These are phyloP conservation scores for Pitangus sulphuratus DNA, from an alignment of 2,797 vertebrate genomes.

Conservation along the genomic window DNA sequence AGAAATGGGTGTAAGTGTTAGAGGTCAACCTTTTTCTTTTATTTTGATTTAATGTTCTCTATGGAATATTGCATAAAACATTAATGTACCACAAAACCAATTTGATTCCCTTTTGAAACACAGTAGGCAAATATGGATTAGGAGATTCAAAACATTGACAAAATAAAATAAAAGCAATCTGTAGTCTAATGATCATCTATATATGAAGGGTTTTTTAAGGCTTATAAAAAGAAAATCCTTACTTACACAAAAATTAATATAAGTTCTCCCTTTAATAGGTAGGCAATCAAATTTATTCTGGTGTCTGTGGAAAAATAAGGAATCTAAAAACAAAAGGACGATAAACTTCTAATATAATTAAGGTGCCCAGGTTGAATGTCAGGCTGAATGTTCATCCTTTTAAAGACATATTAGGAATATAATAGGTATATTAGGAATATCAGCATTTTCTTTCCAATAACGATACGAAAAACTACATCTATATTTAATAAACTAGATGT, in stretches of 20 bases:
- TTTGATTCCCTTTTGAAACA: constrained; percentile 57
- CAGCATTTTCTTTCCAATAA: neutral
- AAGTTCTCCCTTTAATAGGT: neutral
- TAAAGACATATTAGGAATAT: neutral
- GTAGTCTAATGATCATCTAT: neutral
- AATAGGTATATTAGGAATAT: neutral
- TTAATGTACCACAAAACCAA: constrained; percentile 60
- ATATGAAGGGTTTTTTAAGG: neutral
- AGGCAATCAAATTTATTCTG: neutral
- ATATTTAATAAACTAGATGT: neutral
- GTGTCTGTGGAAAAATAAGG: neutral
- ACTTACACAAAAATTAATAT: neutral
- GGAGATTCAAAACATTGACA: constrained; percentile 26
- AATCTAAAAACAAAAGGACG: neutral
- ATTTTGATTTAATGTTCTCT: constrained; percentile 73
- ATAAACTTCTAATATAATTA: neutral
- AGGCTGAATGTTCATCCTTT: neutral
- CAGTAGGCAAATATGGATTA: constrained; percentile 40
- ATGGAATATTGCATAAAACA: constrained; percentile 67
- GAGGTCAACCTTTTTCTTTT: constrained; percentile 68
- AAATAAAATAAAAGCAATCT: constrained; percentile 24
- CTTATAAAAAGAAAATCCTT: neutral
- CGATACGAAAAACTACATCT: neutral
- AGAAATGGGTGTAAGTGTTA: constrained; percentile 64
- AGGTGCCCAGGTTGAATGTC: neutral